Conservation (phyloP, 2,113 vertebrate species). For the Rissa tridactyla region DNA sequence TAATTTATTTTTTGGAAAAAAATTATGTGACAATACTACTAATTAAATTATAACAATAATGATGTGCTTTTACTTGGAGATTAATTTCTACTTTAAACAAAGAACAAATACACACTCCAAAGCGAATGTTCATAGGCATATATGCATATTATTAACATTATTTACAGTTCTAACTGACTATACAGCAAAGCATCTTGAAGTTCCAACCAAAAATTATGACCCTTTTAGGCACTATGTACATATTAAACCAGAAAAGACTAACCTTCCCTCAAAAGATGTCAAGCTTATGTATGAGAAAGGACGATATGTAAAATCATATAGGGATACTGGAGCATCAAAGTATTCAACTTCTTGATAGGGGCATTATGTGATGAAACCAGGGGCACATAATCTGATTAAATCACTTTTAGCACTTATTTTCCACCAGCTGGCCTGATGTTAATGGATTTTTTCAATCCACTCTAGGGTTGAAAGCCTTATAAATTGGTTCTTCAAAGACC, state of each 20-base stretch:
- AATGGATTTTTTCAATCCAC: neutral
- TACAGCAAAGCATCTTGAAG: neutral
- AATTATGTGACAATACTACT: neutral
- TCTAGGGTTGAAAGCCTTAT: neutral
- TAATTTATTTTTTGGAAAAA: conserved; percentile 36
- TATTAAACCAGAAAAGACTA: neutral
- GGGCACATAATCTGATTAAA: neutral
- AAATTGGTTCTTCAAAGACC: neutral
- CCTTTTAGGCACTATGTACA: neutral
- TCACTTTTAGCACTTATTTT: neutral
- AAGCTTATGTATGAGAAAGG: neutral
- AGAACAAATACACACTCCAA: neutral
- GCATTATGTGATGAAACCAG: neutral
- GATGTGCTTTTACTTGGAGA: neutral
- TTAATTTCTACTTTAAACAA: neutral
- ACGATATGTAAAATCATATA: neutral
- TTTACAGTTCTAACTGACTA: neutral
- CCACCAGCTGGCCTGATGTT: neutral
- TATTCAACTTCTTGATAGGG: neutral
- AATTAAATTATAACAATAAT: conserved; percentile 38
- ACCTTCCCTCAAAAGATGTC: neutral
- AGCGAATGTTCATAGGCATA: neutral
- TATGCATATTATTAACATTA: neutral
- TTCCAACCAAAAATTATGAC: neutral
- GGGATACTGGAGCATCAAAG: neutral